These are phyloP conservation scores for Clivina fossor DNA, from an alignment of 2,888 invertebrate species.

Conservation along the genomic window DNA sequence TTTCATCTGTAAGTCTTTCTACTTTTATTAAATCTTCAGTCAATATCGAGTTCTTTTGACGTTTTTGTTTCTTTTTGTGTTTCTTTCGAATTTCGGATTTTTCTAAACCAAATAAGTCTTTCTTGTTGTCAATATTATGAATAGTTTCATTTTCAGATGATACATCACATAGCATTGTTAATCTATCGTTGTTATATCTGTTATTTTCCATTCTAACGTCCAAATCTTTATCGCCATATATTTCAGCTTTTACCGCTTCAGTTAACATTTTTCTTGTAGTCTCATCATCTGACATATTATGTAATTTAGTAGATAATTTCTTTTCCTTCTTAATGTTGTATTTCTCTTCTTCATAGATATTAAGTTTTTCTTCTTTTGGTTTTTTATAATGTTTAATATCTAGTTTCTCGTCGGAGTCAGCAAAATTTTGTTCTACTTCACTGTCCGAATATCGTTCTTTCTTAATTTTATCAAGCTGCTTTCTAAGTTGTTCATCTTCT, in stretches of 20 bases:
- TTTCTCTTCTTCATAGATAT: conserved; percentile 42
- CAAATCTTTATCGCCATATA: conserved; percentile 43
- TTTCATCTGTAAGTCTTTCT: conserved; percentile 44
- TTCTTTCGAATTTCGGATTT: conserved; percentile 66
- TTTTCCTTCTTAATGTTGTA: conserved; percentile 50
- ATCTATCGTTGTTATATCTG: conserved; percentile 12
- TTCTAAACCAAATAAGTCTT: conserved; percentile 42
- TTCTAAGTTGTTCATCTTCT: conserved; percentile 66
- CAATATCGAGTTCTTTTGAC: conserved; percentile 67
- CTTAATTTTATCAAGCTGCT: conserved; percentile 59
- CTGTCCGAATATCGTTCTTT: conserved; percentile 64
- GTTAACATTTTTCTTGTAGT: conserved; percentile 45
- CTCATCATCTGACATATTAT: conserved; percentile 41
- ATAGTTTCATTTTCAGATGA: conserved; percentile 57
- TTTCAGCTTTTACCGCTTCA: conserved; percentile 45
- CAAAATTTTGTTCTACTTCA: conserved; percentile 58
- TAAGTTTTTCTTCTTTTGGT: conserved; percentile 43
- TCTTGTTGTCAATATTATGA: conserved; percentile 43
- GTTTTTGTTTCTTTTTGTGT: conserved; percentile 83
- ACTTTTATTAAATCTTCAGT: conserved; percentile 59
- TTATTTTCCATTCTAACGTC: conserved; percentile 51
- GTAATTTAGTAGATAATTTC: conserved; percentile 42
- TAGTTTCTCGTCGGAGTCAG: conserved; percentile 45
- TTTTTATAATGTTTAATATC: conserved; percentile 40
- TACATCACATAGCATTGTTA: conserved; percentile 48